phyloP scores from a whole-genome alignment of 2,888 invertebrate genomes.

The Priocnemis perturbator region DNA sequence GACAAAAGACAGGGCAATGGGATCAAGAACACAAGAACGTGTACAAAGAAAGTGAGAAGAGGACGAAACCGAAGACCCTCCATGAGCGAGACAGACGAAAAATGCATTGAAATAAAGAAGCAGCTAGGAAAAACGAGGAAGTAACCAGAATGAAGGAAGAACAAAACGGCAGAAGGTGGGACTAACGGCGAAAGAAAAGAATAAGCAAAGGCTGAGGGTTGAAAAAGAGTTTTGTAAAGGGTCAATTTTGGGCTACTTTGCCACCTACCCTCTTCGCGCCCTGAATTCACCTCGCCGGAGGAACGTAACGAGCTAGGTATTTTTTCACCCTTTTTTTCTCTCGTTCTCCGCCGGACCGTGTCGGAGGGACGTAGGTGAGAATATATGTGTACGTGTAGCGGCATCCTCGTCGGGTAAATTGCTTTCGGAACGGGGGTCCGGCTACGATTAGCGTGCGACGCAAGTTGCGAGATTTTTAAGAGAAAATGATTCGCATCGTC shows the following conservation, averaged over 20 bases:
- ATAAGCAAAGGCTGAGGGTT: no score
- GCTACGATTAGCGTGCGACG: constrained; percentile 34
- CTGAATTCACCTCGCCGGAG: constrained; percentile 42
- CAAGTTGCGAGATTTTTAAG: constrained; percentile 38
- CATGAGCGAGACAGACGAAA: no score
- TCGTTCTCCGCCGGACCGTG: constrained; percentile 43
- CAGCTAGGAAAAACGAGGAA: no score
- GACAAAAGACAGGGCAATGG: no score
- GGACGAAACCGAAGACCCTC: no score
- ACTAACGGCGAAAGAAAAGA: no score
- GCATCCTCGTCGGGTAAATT: constrained; percentile 46
- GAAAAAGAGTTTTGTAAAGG: no score
- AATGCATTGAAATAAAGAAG: no score
- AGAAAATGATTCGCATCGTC: constrained; percentile 55
- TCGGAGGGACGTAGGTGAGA: constrained; percentile 36
- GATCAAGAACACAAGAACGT: no score
- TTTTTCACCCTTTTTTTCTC: constrained; percentile 24
- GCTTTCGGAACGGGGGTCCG: constrained; percentile 58
- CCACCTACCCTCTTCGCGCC: constrained; percentile 30
- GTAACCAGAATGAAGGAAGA: no score
- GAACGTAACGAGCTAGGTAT: constrained; percentile 41
- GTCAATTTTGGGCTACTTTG: constrained; percentile 27
- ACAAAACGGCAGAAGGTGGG: no score
- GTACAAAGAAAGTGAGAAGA: no score
- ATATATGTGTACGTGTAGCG: constrained; percentile 31